These are phyloP conservation scores for Poecilus cupreus DNA, from an alignment of 2,888 invertebrate genomes.

Conservation along the genomic window DNA sequence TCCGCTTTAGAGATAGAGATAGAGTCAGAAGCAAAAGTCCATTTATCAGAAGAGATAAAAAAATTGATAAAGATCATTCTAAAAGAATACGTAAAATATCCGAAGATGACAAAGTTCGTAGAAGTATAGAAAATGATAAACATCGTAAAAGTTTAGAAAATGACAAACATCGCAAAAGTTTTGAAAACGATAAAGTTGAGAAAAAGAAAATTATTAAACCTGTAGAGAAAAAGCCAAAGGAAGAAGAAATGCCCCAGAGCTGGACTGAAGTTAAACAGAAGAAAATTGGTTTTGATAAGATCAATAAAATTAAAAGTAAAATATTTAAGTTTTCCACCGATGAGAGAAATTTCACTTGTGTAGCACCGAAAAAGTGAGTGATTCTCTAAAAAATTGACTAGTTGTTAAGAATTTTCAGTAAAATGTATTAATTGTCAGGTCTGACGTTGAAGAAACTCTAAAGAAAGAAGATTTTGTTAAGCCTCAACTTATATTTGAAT, in stretches of 20 bases:
- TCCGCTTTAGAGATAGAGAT: neutral
- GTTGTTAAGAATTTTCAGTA: neutral
- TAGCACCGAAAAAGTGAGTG: neutral
- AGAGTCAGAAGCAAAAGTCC: slow-evolving; percentile 20
- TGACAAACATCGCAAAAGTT: slow-evolving; percentile 47
- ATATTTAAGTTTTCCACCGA: slow-evolving; percentile 52
- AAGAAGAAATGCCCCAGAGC: slow-evolving; percentile 53
- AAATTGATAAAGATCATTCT: neutral
- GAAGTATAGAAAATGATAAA: slow-evolving; percentile 29
- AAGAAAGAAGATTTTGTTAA: slow-evolving; percentile 48
- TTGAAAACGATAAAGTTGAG: slow-evolving; percentile 52
- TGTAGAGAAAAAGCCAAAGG: slow-evolving; percentile 59
- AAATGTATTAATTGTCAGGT: slow-evolving; percentile 1
- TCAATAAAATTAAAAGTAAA: slow-evolving; percentile 59
- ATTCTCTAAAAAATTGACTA: neutral
- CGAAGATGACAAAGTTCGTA: slow-evolving; percentile 26
- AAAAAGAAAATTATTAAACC: slow-evolving; percentile 44
- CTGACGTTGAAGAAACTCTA: neutral
- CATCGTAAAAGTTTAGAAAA: slow-evolving; percentile 39
- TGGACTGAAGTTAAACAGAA: slow-evolving; percentile 62
- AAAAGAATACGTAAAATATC: neutral
- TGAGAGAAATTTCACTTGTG: neutral
- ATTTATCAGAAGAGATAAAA: slow-evolving; percentile 1
- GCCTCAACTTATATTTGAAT: slow-evolving; percentile 65
- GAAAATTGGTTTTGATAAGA: slow-evolving; percentile 60